A percentile compares a stretch with the other conserved stretches of the same genome.
These are phyloP conservation scores for Drosophila hydei DNA, from an alignment of 1,140 invertebrate species.

Conservation along the genomic window DNA sequence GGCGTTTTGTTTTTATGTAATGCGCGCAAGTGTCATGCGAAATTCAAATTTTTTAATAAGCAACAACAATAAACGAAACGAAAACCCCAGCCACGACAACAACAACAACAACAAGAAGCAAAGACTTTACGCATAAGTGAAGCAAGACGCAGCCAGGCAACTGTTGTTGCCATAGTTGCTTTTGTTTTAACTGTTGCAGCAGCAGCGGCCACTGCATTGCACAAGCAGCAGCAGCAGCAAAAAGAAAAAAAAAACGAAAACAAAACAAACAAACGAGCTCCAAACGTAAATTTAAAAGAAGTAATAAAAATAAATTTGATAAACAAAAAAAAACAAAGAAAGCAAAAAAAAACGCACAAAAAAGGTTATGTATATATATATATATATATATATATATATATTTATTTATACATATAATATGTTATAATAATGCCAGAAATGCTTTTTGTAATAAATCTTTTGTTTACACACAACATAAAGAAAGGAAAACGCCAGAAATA, in stretches of 20 bases:
- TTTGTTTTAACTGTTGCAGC: conserved; percentile 71
- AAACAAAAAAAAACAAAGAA: conserved; percentile 50
- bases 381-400: neutral
- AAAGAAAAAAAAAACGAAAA: conserved; percentile 44
- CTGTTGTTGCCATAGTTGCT: conserved; percentile 53
- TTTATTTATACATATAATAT: conserved; percentile 16
- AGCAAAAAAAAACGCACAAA: conserved; percentile 13
- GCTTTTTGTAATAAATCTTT: conserved; percentile 79
- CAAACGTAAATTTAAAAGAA: conserved; percentile 69
- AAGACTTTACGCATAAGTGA: conserved; percentile 64
- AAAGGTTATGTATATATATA: neutral
- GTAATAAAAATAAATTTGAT: conserved; percentile 78
- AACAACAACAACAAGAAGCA: conserved; percentile 9
- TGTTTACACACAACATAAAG: conserved; percentile 52
- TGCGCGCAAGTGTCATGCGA: conserved; percentile 66
- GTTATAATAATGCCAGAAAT: conserved; percentile 63
- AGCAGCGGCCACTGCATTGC: conserved; percentile 49
- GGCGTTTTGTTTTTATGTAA: conserved; percentile 57
- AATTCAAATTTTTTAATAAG: conserved; percentile 48
- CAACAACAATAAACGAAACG: conserved; percentile 32
- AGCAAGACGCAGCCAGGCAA: conserved; percentile 27
- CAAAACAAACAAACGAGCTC: conserved; percentile 48
- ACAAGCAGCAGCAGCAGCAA: conserved; percentile 57
- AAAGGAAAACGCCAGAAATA: conserved; percentile 39
- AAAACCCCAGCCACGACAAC: conserved; percentile 16